Conservation (phyloP, 2,888 invertebrate genomes). For the Ceramica pisi region DNA sequence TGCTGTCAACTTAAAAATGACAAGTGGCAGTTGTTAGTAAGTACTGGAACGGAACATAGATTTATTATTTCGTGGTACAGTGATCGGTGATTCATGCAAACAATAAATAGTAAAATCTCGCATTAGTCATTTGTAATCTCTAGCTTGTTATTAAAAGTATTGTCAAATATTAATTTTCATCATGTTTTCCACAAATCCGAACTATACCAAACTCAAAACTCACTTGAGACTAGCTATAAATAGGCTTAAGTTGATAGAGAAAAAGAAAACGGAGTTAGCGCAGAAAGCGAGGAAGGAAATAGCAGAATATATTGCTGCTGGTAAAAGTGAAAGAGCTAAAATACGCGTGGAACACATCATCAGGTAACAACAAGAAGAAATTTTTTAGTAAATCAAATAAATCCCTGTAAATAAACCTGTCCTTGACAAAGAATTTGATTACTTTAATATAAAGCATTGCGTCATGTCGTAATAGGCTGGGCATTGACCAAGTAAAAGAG, state of each 20-base stretch:
- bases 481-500: conserved; percentile 9
- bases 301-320: conserved; percentile 97
- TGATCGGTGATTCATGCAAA: conserved; percentile 67
- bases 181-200: conserved; percentile 98
- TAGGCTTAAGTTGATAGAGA: conserved; percentile 98
- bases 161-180: conserved; percentile 65
- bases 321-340: conserved; percentile 97
- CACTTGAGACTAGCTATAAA: conserved; percentile 98
- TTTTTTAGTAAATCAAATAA: not conserved
- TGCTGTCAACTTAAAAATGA: conserved; percentile 22
- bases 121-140: conserved; percentile 64
- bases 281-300: conserved; percentile 99
- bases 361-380: conserved; percentile 85
- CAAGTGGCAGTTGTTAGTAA: not conserved
- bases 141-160: conserved; percentile 38
- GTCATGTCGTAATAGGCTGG: conserved; percentile 53
- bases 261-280: conserved; percentile 99
- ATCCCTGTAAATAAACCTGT: conserved; percentile 29
- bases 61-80: conserved; percentile 22
- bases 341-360: conserved; percentile 99
- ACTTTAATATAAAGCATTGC: conserved; percentile 49
- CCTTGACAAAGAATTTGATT: conserved; percentile 49
- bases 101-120: conserved; percentile 59
- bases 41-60: not conserved
- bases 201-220: conserved; percentile 99